phyloP scores from a whole-genome alignment of 2,113 vertebrate genomes.

The Eleginops maclovinus region DNA sequence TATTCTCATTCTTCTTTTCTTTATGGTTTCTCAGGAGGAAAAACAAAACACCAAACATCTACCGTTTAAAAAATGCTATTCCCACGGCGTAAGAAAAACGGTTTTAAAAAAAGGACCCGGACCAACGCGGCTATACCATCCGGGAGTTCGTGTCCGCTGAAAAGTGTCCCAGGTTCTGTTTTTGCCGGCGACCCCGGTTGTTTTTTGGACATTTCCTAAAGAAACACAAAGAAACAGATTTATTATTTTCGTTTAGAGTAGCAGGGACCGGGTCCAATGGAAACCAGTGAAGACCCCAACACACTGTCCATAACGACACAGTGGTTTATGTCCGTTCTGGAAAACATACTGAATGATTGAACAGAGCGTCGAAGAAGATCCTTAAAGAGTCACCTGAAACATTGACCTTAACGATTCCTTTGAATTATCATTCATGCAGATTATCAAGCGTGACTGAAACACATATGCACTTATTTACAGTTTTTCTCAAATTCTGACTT shows the following conservation, averaged over 20 bases:
- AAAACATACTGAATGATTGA: too few species aligned
- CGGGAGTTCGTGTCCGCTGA: constrained; percentile 94
- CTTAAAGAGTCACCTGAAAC: too few species aligned
- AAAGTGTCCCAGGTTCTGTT: constrained; percentile 97
- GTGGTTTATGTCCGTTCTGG: too few species aligned
- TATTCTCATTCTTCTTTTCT: constrained; percentile 86
- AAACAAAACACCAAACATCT: constrained; percentile 73
- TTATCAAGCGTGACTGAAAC: too few species aligned
- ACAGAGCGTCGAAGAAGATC: too few species aligned
- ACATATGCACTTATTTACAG: too few species aligned
- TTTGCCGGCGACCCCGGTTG: constrained; percentile 94
- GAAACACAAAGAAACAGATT: constrained; percentile 4
- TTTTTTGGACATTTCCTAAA: constrained; percentile 96
- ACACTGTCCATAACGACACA: too few species aligned
- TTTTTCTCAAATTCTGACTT: too few species aligned
- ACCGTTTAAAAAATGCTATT: constrained; percentile 84
- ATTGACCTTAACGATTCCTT: too few species aligned
- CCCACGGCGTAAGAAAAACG: constrained; percentile 88
- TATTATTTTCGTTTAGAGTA: not conserved
- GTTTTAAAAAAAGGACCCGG: constrained; percentile 80
- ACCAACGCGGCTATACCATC: constrained; percentile 89
- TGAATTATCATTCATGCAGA: too few species aligned
- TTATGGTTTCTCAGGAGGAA: constrained; percentile 70
- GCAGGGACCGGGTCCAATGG: too few species aligned
- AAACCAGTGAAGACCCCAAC: too few species aligned